Percentiles rank a stretch among this genome's conserved stretches.
These are phyloP conservation scores for Drosophila lini DNA, from an alignment of 1,140 invertebrate genomes.

Conservation along the genomic window DNA sequence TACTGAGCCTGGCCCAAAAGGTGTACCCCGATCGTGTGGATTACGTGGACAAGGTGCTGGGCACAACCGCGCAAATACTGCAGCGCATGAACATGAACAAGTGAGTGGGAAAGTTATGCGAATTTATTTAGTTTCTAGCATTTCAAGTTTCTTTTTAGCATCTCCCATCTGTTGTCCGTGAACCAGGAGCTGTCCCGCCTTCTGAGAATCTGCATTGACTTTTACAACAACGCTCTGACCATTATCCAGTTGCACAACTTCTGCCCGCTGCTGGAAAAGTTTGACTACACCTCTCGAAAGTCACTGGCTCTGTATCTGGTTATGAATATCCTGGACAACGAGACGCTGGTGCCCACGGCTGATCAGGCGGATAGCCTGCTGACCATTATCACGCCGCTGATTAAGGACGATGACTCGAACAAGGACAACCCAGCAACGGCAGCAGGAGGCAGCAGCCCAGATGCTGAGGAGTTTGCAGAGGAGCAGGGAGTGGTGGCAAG, in stretches of 20 bases:
- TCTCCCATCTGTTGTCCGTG: constrained; percentile 73
- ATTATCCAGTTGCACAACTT: constrained; percentile 94
- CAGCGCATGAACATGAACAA: constrained; percentile 91
- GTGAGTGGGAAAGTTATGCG: constrained; percentile 77
- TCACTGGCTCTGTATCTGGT: constrained; percentile 93
- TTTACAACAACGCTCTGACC: constrained; percentile 96
- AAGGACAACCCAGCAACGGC: constrained; percentile 84
- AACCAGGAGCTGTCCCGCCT: constrained; percentile 93
- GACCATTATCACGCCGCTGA: constrained; percentile 92
- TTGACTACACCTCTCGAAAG: constrained; percentile 96
- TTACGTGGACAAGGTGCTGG: constrained; percentile 97
- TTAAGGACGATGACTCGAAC: constrained; percentile 92
- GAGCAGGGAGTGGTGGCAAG: constrained; percentile 95
- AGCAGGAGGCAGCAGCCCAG: constrained; percentile 76
- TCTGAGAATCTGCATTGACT: constrained; percentile 97
- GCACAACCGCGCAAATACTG: constrained; percentile 95
- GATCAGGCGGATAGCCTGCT: constrained; percentile 93
- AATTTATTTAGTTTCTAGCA: not conserved
- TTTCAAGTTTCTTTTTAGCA: constrained; percentile 44
- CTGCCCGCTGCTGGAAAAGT: constrained; percentile 92
- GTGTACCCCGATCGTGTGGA: constrained; percentile 97
- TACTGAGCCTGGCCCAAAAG: constrained; percentile 97
- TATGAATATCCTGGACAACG: constrained; percentile 86
- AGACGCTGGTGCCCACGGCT: constrained; percentile 94
- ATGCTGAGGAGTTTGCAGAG: constrained; percentile 98